Base-by-base conservation (phyloP, 2,888 invertebrate species). In the Drosophila leonis region DNA sequence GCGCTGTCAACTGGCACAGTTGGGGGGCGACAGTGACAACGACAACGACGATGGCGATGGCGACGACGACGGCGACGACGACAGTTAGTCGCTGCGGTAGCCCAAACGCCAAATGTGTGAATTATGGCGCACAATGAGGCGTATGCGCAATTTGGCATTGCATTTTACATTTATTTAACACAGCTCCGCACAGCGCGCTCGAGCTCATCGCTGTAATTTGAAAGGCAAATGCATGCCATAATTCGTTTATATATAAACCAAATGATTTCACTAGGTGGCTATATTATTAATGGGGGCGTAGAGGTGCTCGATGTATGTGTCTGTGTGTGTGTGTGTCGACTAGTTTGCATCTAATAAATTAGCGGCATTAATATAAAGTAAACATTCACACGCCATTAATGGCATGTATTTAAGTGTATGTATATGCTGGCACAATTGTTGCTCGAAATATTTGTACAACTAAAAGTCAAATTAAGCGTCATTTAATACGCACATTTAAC, bases 201-300 rank as follows among this genome's bases (percentile, higher is more conserved):
- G 29, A 37, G 27, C 24, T 49, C 56, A 55, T 48, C 57, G 57
- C 15, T 41, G 64, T 62, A 75, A 78, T 72, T 69, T 69, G 55
- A 49, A 74, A 64, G 70, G 62, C 71, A 77, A 77, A 77, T 74
- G 67, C 49, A 84, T 87, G 87, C 67, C 80, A 87, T 83, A 83
- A 86, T 87, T 85, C 44, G 75, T 85, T 75, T 84, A 86, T 75
- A 85, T 85, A 82, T 86, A 82, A 72, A 83, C 69, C 68, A 77
- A 87, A 74, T 87, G 86, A 87, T 86, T 82, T 86, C 87, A 86
- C 75, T 83, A 57, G 71, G 41, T 76, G 39, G 55, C 54, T 64
- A 66, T 67, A 46, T 29, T 39, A 18, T 46, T 56, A 54, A 48
- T n/a, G 59, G 37, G 29, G n/a, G 39, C 59, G 61, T 41, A 35